phyloP scores from a whole-genome alignment of 2,888 invertebrate species.

The Tiliacea citrago region DNA sequence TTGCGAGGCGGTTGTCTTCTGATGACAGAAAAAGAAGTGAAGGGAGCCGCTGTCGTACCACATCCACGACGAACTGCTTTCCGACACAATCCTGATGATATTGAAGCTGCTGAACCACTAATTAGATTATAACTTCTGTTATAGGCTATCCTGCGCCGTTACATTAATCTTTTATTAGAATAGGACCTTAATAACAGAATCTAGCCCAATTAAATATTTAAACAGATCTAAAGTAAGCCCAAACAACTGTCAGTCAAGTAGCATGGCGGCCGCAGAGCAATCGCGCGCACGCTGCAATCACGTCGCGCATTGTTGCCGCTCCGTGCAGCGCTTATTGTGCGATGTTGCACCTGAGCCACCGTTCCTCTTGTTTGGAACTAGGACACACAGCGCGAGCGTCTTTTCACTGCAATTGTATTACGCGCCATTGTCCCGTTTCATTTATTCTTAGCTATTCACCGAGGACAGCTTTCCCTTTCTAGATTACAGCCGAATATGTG shows the following conservation, averaged over 20 bases:
- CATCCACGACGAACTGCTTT: too few relatives aligned
- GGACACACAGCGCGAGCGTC: conserved; percentile 84
- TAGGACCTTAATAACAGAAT: not conserved
- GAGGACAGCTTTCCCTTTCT: conserved; percentile 81
- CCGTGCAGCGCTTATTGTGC: conserved; percentile 76
- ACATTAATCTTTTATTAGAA: not conserved
- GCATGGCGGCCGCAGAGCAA: conserved; percentile 68
- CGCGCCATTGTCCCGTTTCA: conserved; percentile 85
- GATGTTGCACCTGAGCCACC: conserved; percentile 81
- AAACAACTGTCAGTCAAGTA: conserved; percentile 71
- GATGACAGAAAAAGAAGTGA: too few relatives aligned
- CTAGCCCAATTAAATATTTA: conserved; percentile 17
- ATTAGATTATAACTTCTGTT: too few relatives aligned
- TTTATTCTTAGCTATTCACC: conserved; percentile 80
- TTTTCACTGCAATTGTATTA: conserved; percentile 89
- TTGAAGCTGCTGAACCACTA: too few relatives aligned
- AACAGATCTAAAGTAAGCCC: conserved; percentile 40
- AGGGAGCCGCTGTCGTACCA: too few relatives aligned
- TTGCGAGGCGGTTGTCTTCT: too few relatives aligned
- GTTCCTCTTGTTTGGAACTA: conserved; percentile 86
- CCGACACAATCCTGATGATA: too few relatives aligned
- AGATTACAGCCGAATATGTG: conserved; percentile 71
- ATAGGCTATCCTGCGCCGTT: too few relatives aligned
- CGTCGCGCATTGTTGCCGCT: conserved; percentile 76
- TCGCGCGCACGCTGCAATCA: conserved; percentile 70